Evolutionary conservation across 1,140 invertebrate genomes (phyloP).

Genomic region (Drosophila guanche): DNA sequence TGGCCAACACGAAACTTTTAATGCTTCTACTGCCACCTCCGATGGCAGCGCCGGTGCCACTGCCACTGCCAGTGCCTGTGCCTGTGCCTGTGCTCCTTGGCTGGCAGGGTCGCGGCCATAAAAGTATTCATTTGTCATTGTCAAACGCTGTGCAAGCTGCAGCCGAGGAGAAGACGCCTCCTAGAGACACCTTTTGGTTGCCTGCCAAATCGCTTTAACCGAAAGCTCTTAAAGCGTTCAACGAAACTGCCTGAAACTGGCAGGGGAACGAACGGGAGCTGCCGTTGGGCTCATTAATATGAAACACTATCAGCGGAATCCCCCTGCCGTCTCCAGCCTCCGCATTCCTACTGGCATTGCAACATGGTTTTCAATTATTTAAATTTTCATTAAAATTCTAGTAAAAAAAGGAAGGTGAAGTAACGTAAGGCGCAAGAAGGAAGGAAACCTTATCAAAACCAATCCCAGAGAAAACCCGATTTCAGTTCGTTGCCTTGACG

Average conservation of each 20-base stretch:
- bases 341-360: slow-evolving; percentile 41
- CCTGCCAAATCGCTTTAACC: slow-evolving; percentile 60
- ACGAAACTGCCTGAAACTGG: slow-evolving; percentile 28
- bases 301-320: slow-evolving; percentile 61
- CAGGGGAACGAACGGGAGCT: slow-evolving; percentile 42
- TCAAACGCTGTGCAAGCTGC: slow-evolving; percentile 60
- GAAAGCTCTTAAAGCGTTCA: slow-evolving; percentile 48
- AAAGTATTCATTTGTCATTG: slow-evolving; percentile 82
- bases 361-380: slow-evolving; percentile 77
- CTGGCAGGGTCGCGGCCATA: slow-evolving; percentile 66
- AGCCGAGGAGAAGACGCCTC: slow-evolving; percentile 13
- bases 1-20: slow-evolving; percentile 74
- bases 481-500: slow-evolving; percentile 16
- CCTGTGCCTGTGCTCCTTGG: slow-evolving; percentile 5
- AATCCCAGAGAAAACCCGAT: slow-evolving; percentile 35
- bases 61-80: not conserved
- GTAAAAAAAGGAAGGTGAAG: slow-evolving; percentile 41
- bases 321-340: slow-evolving; percentile 4
- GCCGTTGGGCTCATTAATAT: slow-evolving; percentile 73
- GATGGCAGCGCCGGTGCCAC: not conserved
- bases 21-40: slow-evolving; percentile 41
- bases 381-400: slow-evolving; percentile 78
- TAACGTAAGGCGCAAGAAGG: not conserved
- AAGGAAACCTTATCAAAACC: not conserved
- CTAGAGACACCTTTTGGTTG: slow-evolving; percentile 39